Conservation (phyloP, 2,888 invertebrate species). For the Drosophila stalkeri region DNA sequence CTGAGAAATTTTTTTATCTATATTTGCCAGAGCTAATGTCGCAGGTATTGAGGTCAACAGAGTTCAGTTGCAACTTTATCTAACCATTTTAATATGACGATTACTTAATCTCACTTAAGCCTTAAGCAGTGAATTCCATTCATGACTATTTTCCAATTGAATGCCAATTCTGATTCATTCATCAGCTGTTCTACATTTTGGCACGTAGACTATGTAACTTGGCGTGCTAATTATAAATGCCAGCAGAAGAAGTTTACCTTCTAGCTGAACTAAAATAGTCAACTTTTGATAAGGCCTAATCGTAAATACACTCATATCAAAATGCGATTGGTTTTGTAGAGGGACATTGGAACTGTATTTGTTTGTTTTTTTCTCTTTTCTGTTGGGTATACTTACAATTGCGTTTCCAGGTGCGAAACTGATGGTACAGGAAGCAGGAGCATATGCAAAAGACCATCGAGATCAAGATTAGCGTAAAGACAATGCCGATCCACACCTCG, state of each 20-base stretch:
- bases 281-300: constrained; percentile 20
- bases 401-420: constrained; percentile 88
- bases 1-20: neutral
- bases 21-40: neutral
- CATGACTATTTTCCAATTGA: neutral
- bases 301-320: neutral
- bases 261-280: neutral
- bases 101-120: constrained; percentile 4
- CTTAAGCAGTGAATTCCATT: constrained; percentile 19
- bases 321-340: neutral
- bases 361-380: neutral
- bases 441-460: constrained; percentile 88
- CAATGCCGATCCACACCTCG: constrained; percentile 88
- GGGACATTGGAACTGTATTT: neutral
- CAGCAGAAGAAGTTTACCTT: neutral
- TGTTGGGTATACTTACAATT: constrained; percentile 86
- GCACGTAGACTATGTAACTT: constrained; percentile 32
- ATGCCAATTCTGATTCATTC: constrained; percentile 35
- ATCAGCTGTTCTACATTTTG: constrained; percentile 21
- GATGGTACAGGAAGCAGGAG: constrained; percentile 88
- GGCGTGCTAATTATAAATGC: constrained; percentile 14
- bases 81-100: neutral
- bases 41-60: neutral
- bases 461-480: constrained; percentile 87
- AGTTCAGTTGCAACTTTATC: neutral